phyloP scores from a whole-genome alignment of 2,113 vertebrate species.

The Triplophysa tibetana region DNA sequence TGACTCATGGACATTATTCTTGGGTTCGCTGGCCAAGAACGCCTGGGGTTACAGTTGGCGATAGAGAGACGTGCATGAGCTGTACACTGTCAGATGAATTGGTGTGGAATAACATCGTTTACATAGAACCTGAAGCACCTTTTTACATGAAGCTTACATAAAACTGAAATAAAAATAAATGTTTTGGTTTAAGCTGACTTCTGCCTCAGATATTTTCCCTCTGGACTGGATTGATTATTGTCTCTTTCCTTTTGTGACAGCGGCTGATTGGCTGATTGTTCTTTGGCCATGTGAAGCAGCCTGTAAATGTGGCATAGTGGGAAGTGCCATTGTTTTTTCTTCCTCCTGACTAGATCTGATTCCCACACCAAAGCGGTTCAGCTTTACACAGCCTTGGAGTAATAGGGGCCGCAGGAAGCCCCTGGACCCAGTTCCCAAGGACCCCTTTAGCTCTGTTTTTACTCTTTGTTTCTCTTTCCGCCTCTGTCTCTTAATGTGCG shows the following conservation, averaged over 20 bases:
- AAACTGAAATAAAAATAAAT: constrained; percentile 65
- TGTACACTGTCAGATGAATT: background rate
- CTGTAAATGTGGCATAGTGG: constrained; percentile 87
- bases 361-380: constrained; percentile 97
- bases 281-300: constrained; percentile 80
- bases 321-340: constrained; percentile 98
- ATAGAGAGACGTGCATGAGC: background rate
- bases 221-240: constrained; percentile 92
- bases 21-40: constrained; percentile 11
- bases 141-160: constrained; percentile 57
- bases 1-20: constrained; percentile 36
- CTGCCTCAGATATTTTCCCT: constrained; percentile 71
- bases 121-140: constrained; percentile 6
- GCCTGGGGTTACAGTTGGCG: background rate
- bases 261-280: constrained; percentile 98
- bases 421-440: constrained; percentile 83
- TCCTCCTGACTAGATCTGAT: constrained; percentile 91
- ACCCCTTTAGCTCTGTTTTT: constrained; percentile 45
- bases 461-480: constrained; percentile 35
- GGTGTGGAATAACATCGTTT: background rate
- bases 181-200: constrained; percentile 71
- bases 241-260: constrained; percentile 86
- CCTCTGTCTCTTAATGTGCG: constrained; percentile 66
- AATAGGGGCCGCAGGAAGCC: constrained; percentile 74
- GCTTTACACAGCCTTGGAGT: constrained; percentile 79